Conservation (phyloP, 2,113 vertebrate species). For the Dromaius novaehollandiae region DNA sequence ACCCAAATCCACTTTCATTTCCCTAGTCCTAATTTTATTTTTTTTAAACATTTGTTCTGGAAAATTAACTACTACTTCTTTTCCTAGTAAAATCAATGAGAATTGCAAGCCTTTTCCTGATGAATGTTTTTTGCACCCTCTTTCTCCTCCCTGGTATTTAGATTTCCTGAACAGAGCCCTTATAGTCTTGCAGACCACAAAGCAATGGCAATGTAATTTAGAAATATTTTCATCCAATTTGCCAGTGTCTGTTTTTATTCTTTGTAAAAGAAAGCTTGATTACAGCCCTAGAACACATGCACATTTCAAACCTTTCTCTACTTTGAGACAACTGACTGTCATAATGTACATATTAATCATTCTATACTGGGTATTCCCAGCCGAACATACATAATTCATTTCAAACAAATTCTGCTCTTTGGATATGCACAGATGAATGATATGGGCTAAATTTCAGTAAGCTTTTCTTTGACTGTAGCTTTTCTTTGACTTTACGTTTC, state of each 20-base stretch:
- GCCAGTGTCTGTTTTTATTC: neutral
- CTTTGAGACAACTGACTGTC: neutral
- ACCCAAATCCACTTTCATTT: neutral
- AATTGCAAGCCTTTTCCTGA: neutral
- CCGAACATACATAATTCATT: neutral
- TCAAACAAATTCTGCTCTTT: neutral
- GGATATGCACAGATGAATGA: neutral
- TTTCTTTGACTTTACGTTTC: neutral
- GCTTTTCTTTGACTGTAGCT: neutral
- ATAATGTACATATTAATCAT: neutral
- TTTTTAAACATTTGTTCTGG: neutral
- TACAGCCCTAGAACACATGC: neutral
- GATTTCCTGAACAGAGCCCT: neutral
- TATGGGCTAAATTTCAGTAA: neutral
- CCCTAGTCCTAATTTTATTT: neutral
- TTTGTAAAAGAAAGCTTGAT: neutral
- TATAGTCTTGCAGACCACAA: neutral
- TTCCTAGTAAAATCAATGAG: neutral
- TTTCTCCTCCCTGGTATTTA: neutral
- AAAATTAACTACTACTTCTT: neutral
- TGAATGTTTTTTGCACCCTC: neutral
- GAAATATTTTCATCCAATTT: neutral
- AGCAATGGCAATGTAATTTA: neutral
- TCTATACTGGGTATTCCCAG: neutral
- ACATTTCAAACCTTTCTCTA: neutral